Evolutionary conservation across 2,888 invertebrate genomes (phyloP), one percentile per base, ranked within the genome.

Genomic region (Callyntrura sp.): DNA sequence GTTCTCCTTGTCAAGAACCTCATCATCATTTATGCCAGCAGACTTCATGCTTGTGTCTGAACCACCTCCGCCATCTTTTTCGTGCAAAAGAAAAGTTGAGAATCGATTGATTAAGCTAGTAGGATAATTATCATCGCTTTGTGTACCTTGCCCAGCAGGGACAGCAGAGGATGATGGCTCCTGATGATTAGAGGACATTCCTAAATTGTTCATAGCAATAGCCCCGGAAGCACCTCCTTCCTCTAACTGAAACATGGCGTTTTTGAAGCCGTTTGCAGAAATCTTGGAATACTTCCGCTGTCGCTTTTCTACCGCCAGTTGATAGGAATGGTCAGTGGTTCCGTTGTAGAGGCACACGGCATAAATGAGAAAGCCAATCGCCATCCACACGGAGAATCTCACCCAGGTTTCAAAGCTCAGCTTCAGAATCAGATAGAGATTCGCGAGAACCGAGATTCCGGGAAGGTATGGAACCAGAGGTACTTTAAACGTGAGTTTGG

Each of bases 371-470:
- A 93, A 91, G 5, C 93, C 93, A 0, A 93, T 57, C 0, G 88
- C 81, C 95, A 95, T 95, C 95, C 95, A 95, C 2, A 95, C 94
- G 1, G 94, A 94, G 93, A 95, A 95, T 85, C 95, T 93, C 1
- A 95, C 94, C 95, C 95, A 95, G 0, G 95, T 95, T 28, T 91
- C 78, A 5, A 92, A 83, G 1, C 94, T 94, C 25, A 95, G 93
- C 88, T 95, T 94, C 90, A 95, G 93, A 94, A 95, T 95, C 20
- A 95, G 94, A 92, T 95, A 95, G 48, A 95, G 94, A 93, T 95
- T 95, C 20, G 95, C 94, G 90, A 95, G 94, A 51, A 95, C 94
- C 92, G 95, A 95, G 1, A 95, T 78, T 11, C 94, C 94, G 11
- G 95, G 95, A 55, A 95, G 91, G 23, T 94, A 89, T 20, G 95